A percentile compares a stretch with the other conserved stretches of the same genome.
Conservation (phyloP, 1,140 invertebrate genomes). For the Leptinotarsa texana region DNA sequence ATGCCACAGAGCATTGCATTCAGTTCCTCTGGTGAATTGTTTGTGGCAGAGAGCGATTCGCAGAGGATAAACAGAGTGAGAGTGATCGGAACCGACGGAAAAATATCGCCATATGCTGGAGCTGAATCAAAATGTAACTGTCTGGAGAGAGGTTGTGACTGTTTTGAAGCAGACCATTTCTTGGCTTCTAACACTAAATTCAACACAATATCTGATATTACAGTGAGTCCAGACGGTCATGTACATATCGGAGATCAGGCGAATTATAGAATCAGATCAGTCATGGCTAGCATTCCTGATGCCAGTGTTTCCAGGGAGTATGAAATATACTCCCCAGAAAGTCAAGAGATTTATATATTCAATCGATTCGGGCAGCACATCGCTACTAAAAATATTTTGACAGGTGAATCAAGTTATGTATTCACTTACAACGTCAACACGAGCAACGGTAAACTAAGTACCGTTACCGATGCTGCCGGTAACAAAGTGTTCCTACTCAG, state of each 20-base stretch:
- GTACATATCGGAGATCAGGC: constrained; percentile 94
- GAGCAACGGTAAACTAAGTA: constrained; percentile 91
- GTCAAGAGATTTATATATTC: constrained; percentile 94
- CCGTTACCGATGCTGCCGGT: constrained; percentile 89
- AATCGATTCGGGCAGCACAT: constrained; percentile 95
- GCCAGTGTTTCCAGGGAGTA: constrained; percentile 83
- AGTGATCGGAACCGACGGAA: constrained; percentile 89
- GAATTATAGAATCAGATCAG: constrained; percentile 86
- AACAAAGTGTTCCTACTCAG: constrained; percentile 89
- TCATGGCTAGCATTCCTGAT: constrained; percentile 89
- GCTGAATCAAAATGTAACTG: constrained; percentile 95
- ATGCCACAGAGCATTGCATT: constrained; percentile 94
- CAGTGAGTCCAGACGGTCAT: constrained; percentile 91
- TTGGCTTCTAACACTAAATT: constrained; percentile 91
- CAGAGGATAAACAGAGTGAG: constrained; percentile 92
- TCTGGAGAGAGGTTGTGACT: constrained; percentile 85
- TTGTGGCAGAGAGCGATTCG: constrained; percentile 92
- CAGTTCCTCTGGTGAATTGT: constrained; percentile 91
- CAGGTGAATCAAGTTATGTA: constrained; percentile 86
- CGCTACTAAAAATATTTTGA: constrained; percentile 89
- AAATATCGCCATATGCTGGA: constrained; percentile 89
- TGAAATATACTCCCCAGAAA: constrained; percentile 93
- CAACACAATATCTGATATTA: constrained; percentile 90
- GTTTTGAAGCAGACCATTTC: constrained; percentile 89
- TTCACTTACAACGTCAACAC: constrained; percentile 97